phyloP scores from a whole-genome alignment of 2,797 vertebrate genomes.

The Leptodactylus fallax region DNA sequence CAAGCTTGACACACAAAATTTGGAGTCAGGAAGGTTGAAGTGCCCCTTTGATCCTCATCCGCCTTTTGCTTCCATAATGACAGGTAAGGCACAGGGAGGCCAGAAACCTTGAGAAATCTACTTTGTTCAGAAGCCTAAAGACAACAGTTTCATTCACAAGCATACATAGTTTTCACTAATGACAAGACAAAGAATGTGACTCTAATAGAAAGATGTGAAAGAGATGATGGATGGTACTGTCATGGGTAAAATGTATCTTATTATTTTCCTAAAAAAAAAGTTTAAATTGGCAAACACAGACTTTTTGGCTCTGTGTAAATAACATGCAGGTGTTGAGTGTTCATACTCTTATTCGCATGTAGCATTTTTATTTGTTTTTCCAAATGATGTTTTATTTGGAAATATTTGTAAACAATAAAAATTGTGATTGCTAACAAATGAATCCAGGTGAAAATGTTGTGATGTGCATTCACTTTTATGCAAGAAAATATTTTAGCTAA shows the following conservation, averaged over 20 bases:
- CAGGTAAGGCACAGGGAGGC: constrained; percentile 80
- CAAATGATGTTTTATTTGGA: background rate
- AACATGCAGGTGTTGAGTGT: constrained; percentile 36
- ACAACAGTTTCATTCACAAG: constrained; percentile 52
- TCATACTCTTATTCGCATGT: background rate
- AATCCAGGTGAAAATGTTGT: background rate
- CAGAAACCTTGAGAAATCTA: constrained; percentile 42
- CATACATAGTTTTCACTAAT: constrained; percentile 33
- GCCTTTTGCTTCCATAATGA: constrained; percentile 92
- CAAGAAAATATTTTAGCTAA: background rate
- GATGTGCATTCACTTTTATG: background rate
- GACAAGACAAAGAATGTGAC: constrained; percentile 51
- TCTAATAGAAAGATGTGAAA: constrained; percentile 41
- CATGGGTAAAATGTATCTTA: constrained; percentile 27
- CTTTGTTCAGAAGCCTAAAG: constrained; percentile 38
- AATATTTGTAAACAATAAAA: background rate
- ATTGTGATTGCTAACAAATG: too few species aligned
- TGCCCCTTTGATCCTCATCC: constrained; percentile 96
- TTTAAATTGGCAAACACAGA: background rate
- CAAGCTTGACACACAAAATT: constrained; percentile 81
- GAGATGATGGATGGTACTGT: constrained; percentile 51
- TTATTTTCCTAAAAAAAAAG: background rate
- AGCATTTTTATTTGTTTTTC: background rate
- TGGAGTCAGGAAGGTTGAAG: constrained; percentile 95
- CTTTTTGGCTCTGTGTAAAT: constrained; percentile 10